Base-by-base conservation (phyloP, 2,888 invertebrate species). In the Gandaritis pyraliata region DNA sequence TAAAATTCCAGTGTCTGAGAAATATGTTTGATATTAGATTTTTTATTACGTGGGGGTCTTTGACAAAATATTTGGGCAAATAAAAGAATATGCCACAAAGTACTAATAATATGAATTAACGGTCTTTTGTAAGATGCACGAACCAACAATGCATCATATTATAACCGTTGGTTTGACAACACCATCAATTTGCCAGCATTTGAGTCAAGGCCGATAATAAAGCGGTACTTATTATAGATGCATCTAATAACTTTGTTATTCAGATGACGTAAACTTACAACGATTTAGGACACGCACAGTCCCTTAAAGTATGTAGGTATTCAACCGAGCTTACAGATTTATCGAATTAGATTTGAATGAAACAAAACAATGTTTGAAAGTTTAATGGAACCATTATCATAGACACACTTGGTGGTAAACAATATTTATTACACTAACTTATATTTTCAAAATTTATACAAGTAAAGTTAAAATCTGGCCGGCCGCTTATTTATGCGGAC, bases 281-380 rank as follows among this genome's bases (percentile, higher is more conserved):
- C 67, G 15, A 68, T 69, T 69, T 61, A 66, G 61, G 58, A 51
- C 68, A 59, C 45, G 54, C 52, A 55, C 49, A 39, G 15, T 23
- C 36, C 49, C 45, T 62, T 49, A 59, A 58, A 18, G 52, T 55
- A 56, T 53, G 53, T n/a, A n/a, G n/a, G n/a, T 39, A 50, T 61
- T 61, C 50, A 18, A 66, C 63, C 49, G 16, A 61, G 66, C 49
- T 29, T 43, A 43, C 45, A 61, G 49, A 63, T 51, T 60, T 36
- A 66, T 61, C 13, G 47, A 50, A 36, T 46, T 29, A 11, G 15
- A 53, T 58, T 58, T 58, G 41, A 46, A 58, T 54, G 13, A 15
- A 38, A 45, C 52, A 51, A 51, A 48, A 36, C 61, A 47, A 51
- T 59, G 41, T 46, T 46, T 49, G 52, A 12, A 38, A n/a, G n/a